Evolutionary conservation across 2,797 vertebrate species (phyloP), one percentile per base, ranked within the genome.

Genomic region (Tragopan temminckii): DNA sequence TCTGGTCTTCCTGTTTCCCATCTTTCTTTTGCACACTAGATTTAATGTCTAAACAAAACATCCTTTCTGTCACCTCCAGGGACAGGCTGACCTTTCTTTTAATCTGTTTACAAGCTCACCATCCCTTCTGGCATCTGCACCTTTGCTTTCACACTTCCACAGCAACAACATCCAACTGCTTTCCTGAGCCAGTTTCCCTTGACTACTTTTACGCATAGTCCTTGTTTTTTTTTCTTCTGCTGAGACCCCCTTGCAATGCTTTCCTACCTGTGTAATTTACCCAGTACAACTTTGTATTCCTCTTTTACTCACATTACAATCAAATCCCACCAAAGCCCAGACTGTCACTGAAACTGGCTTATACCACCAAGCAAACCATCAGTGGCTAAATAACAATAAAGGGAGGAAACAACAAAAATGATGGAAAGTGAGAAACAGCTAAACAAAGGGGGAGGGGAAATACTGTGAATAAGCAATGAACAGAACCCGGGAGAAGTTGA

Each of bases 51-150:
- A 52, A 70, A 88, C 8, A 87, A 66, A 82, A 90, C 7, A 5
- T 33, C 27, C 66, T 74, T 76, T 77, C 62, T 71, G 27, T 63
- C 82, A 33, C 55, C 72, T 80, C 43, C 61, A 83, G 70, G 4
- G 6, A 64, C 20, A 50, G 4, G 31, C 27, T 4, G 7, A 23
- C 62, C 33, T 57, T 69, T 78, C 80, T 87, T 85, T 57, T 68
- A 50, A 82, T 66, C 68, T 25, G 9, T 52, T 55, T 75, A 72
- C 69, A 76, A 62, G 59, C 62, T 63, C 63, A 77, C 45, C 52
- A 82, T 75, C 72, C 76, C 66, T 82, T 52, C 58, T 33, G 31
- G 76, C 76, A 85, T 33, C 69, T 63, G 66, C 69, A 80, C 68
- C 91, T 92, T 55, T 1, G 0, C 42, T 85, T 93, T 58, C 79